Evolutionary conservation across 2,888 invertebrate species (phyloP), one percentile per base, ranked within the genome.

Genomic region (Agrochola litura): DNA sequence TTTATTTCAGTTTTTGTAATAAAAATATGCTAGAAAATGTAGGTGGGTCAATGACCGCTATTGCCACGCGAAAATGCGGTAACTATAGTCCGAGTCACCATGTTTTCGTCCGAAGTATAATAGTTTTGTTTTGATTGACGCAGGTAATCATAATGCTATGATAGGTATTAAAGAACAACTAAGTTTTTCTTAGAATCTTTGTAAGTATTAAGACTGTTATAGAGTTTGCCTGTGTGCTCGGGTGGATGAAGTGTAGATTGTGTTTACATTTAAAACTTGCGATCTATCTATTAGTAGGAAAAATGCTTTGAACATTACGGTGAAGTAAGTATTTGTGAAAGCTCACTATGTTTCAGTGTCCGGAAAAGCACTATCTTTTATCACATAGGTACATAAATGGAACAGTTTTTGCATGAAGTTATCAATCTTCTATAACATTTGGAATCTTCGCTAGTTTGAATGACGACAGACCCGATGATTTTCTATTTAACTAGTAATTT

Each of bases 111-210:
- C 14, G 1, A 70, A 83, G 52, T 73, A 19, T 70, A 52, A 56
- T 70, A 43, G 69, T 68, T 74, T 60, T 8, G 41, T 41, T 46
- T 54, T 79, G 43, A 80, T 63, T 84, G 73, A 74, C 74, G 63
- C 22, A 78, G 58, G 77, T 49, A 60, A 83, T 71, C 61, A 63
- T 68, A 58, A 58, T 63, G n/a, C 56, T 83, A 41, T 77, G 56
- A 61, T 56, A 66, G 46, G 19, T 79, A 82, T 41, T 81, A 61
- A 46, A 76, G n/a, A 43, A 77, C 41, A 2, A 8, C 43, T 61
- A 22, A 43, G 78, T 67, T 78, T 65, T 78, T 81, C 65, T 66
- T 25, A 46, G 80, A 81, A 83, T 49, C 25, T 52, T 56, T 56
- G 56, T 43, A 52, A 52, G 49, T 67, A 37, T 54, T 67, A 8